Base-by-base conservation (phyloP, 2,888 invertebrate species). In the Yponomeuta malinellus region DNA sequence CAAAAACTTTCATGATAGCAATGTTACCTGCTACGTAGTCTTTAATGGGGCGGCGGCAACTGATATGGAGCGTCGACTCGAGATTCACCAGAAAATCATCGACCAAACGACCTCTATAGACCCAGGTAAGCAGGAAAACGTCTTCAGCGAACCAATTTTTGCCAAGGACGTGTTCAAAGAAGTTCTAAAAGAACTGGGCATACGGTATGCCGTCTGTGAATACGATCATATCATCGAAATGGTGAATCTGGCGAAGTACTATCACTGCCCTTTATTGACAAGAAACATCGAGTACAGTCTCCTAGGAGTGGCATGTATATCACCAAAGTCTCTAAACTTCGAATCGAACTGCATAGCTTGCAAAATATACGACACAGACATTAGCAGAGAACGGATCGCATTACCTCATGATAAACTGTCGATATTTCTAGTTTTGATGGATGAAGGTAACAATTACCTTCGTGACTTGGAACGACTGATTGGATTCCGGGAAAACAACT, bases 191-290 rank as follows among this genome's bases (percentile, higher is more conserved):
- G 73, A 76, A 73, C 73, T 80, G 48, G 71, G 72, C 3, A 78
- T 82, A 23, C 76, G 74, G 68, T 81, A 79, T 71, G 78, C 75
- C 71, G 74, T 78, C 15, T 75, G 76, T 12, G 78, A 79, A 72
- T 76, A 77, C 67, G 75, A 76, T 6, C 9, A 12, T 65, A 74
- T 75, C 15, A 72, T 71, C 63, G 78, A 76, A 72, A 74, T 82
- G 4, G 67, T 81, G 1, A 75, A 72, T 43, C 70, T 78, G 1
- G 78, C 80, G 12, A 77, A 72, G 70, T 73, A 74, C 67, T 73
- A 75, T 8, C 73, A 75, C 6, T 80, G 78, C 70, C 79, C 81
- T 8, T 75, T 82, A 10, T 43, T 82, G n/a, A 82, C 79, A 0
- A 72, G 75, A 43, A 76, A 77, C 12, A 43, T 78, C 23, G 81